phyloP scores from a whole-genome alignment of 2,797 vertebrate species.

The Kryptolebias ocellatus region DNA sequence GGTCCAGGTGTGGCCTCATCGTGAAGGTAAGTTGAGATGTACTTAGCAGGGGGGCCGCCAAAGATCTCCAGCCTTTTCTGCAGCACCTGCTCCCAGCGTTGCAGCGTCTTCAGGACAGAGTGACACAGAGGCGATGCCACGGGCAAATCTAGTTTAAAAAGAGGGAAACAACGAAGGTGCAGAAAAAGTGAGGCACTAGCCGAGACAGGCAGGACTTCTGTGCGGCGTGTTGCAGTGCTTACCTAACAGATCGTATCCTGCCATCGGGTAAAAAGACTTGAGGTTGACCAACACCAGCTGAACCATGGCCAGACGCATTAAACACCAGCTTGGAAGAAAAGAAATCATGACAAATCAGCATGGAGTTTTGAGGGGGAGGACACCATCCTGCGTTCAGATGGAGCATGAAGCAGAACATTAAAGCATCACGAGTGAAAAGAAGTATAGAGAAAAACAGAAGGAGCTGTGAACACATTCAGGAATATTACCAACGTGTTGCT shows the following conservation, averaged over 20 bases:
- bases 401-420: constrained; percentile 10
- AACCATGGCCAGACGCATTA: constrained; percentile 97
- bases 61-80: constrained; percentile 92
- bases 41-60: constrained; percentile 91
- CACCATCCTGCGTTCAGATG: constrained; percentile 2
- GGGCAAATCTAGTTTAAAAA: constrained; percentile 87
- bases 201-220: constrained; percentile 13
- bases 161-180: constrained; percentile 29
- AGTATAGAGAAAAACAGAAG: constrained; percentile 15
- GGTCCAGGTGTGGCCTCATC: constrained; percentile 90
- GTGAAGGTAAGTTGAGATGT: constrained; percentile 86
- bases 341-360: constrained; percentile 27
- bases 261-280: constrained; percentile 95
- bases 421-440: constrained; percentile 4
- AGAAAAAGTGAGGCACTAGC: constrained; percentile 20
- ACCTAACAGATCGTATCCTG: constrained; percentile 90
- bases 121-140: constrained; percentile 95
- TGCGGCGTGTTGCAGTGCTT: constrained; percentile 39
- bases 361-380: neutral
- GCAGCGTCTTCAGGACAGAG: constrained; percentile 91
- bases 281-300: constrained; percentile 93
- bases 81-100: constrained; percentile 97
- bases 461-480: constrained; percentile 9
- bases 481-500: constrained; percentile 4
- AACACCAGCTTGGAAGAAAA: constrained; percentile 89